phyloP scores from a whole-genome alignment of 2,888 invertebrate genomes.

The Poecilobothrus nobilitatus region DNA sequence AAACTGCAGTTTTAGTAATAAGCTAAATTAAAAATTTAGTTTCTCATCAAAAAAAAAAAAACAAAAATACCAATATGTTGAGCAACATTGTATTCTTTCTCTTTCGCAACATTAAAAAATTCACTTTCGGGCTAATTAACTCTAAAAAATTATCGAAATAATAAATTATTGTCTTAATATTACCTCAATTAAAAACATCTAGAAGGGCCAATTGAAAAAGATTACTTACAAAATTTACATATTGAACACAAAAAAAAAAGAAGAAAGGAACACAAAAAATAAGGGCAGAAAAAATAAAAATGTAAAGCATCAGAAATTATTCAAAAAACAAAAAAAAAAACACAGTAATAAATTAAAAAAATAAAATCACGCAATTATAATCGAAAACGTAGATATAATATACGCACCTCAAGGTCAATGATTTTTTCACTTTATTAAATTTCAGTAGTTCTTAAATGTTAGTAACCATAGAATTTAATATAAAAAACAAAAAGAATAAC shows the following conservation, averaged over 20 bases:
- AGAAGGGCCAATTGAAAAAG: too few species aligned
- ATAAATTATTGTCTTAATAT: too few species aligned
- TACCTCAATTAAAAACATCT: too few species aligned
- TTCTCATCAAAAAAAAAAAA: too few species aligned
- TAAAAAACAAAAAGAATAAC: background rate
- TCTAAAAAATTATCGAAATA: background rate
- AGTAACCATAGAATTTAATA: background rate
- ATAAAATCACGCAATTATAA: background rate
- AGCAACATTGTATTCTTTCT: too few species aligned
- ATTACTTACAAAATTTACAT: background rate
- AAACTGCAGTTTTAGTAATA: too few species aligned
- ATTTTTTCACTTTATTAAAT: background rate
- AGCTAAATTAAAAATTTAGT: too few species aligned
- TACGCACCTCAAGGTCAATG: slow-evolving; percentile 6
- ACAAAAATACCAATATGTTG: too few species aligned
- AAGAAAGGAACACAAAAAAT: too few species aligned
- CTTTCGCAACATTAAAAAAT: too few species aligned
- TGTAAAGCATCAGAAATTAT: background rate
- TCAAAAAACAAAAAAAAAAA: too few species aligned
- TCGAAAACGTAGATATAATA: background rate
- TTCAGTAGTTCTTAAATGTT: background rate
- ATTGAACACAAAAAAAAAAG: background rate
- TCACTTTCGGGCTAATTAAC: background rate
- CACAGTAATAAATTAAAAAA: background rate
- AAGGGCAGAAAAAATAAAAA: background rate